phyloP scores from a whole-genome alignment of 1,140 invertebrate genomes.

The Trichoplusia ni region DNA sequence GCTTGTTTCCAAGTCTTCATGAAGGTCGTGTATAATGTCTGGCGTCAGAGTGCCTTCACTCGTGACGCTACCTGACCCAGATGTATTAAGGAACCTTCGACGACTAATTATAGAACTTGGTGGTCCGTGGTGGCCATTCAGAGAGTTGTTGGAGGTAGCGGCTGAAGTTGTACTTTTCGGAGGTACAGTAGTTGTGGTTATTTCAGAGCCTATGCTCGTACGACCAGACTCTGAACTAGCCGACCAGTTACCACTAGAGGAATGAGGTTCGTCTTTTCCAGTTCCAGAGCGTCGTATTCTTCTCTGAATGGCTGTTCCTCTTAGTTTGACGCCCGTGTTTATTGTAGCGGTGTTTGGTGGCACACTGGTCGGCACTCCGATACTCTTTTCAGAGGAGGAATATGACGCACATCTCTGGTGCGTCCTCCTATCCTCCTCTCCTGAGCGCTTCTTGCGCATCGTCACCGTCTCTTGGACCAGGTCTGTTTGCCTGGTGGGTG shows the following conservation, averaged over 20 bases:
- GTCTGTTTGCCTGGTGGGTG: constrained; percentile 77
- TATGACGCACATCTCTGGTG: constrained; percentile 89
- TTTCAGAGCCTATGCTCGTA: constrained; percentile 91
- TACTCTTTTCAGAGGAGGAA: constrained; percentile 87
- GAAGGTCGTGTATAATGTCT: constrained; percentile 88
- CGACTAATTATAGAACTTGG: constrained; percentile 87
- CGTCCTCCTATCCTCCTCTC: constrained; percentile 80
- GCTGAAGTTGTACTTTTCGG: constrained; percentile 86
- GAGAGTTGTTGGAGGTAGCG: constrained; percentile 85
- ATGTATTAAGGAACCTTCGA: constrained; percentile 86
- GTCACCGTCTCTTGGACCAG: constrained; percentile 84
- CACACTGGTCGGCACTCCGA: constrained; percentile 82
- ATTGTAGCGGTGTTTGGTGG: constrained; percentile 80
- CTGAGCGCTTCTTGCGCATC: constrained; percentile 79
- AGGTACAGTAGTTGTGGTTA: constrained; percentile 87
- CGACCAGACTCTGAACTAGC: constrained; percentile 94
- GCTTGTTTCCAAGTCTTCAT: constrained; percentile 94
- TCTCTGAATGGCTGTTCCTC: constrained; percentile 86
- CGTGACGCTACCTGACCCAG: constrained; percentile 90
- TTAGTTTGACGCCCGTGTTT: constrained; percentile 85
- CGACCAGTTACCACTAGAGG: constrained; percentile 96
- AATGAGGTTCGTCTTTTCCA: constrained; percentile 90
- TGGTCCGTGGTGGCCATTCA: constrained; percentile 84
- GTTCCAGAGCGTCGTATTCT: constrained; percentile 82
- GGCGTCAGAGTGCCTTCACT: constrained; percentile 93